These are phyloP conservation scores for Hecatera dysodea DNA, from an alignment of 2,888 invertebrate genomes.

Conservation along the genomic window DNA sequence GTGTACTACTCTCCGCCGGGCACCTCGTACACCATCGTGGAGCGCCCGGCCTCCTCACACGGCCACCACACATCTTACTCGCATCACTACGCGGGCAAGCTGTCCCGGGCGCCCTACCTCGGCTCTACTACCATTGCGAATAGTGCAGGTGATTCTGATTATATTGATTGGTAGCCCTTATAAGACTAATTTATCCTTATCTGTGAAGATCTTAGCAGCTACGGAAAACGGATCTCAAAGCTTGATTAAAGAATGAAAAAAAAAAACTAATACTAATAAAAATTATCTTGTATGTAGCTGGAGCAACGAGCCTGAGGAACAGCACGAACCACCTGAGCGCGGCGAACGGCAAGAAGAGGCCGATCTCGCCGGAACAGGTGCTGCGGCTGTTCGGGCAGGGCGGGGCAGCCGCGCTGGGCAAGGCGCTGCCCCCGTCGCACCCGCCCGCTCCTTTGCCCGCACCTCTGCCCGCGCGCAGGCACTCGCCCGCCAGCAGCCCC, in stretches of 20 bases:
- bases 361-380: conserved; percentile 96
- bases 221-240: neutral
- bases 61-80: conserved; percentile 92
- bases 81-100: conserved; percentile 89
- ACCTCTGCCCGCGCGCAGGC: conserved; percentile 87
- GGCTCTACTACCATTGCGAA: conserved; percentile 92
- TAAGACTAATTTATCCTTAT: neutral
- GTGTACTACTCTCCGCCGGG: conserved; percentile 97
- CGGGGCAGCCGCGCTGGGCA: conserved; percentile 87
- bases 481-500: conserved; percentile 94
- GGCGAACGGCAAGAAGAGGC: conserved; percentile 93
- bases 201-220: neutral
- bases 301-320: conserved; percentile 85
- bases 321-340: conserved; percentile 90
- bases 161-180: neutral
- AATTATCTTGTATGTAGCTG: conserved; percentile 66
- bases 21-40: conserved; percentile 97
- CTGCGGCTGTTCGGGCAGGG: conserved; percentile 92
- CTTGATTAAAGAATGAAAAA: neutral
- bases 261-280: neutral
- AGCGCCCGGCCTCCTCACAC: conserved; percentile 94
- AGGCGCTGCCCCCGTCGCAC: conserved; percentile 87
- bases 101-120: conserved; percentile 92
- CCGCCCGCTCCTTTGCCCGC: conserved; percentile 88
- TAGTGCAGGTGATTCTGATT: conserved; percentile 78